A percentile compares a stretch with the other conserved stretches of the same genome.
phyloP scores from a whole-genome alignment of 2,888 invertebrate genomes.

The Acrobasis repandana region DNA sequence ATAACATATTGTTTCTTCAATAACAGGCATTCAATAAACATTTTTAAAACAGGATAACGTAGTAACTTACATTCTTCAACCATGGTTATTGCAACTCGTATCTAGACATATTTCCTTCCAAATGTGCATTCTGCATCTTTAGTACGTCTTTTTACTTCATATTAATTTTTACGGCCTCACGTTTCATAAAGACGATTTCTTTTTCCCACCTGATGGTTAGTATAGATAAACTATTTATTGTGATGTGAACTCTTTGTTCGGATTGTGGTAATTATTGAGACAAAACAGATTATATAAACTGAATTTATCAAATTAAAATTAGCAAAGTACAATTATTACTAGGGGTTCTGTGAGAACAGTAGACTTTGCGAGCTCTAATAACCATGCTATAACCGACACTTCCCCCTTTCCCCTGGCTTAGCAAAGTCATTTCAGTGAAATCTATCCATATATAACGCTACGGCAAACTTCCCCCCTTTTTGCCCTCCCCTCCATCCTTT shows the following conservation, averaged over 20 bases:
- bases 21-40: background rate
- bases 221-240: slow-evolving; percentile 10
- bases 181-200: slow-evolving; percentile 1
- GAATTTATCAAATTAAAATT: too few species aligned
- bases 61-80: background rate
- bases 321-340: too few species aligned
- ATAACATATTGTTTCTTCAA: background rate
- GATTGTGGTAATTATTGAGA: slow-evolving; percentile 5
- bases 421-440: too few species aligned
- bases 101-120: background rate
- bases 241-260: background rate
- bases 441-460: too few species aligned
- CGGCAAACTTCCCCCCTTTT: too few species aligned
- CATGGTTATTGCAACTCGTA: background rate
- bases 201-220: slow-evolving; percentile 4
- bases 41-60: background rate
- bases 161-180: slow-evolving; percentile 6
- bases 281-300: background rate
- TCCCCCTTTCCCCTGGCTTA: too few species aligned
- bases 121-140: slow-evolving; percentile 10
- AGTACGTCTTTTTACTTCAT: background rate
- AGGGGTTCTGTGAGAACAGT: too few species aligned
- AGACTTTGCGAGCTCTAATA: too few species aligned
- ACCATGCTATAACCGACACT: too few species aligned
- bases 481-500: too few species aligned